Base-by-base conservation (phyloP, 1,140 invertebrate genomes). In the Lordiphosa clarofinis region DNA sequence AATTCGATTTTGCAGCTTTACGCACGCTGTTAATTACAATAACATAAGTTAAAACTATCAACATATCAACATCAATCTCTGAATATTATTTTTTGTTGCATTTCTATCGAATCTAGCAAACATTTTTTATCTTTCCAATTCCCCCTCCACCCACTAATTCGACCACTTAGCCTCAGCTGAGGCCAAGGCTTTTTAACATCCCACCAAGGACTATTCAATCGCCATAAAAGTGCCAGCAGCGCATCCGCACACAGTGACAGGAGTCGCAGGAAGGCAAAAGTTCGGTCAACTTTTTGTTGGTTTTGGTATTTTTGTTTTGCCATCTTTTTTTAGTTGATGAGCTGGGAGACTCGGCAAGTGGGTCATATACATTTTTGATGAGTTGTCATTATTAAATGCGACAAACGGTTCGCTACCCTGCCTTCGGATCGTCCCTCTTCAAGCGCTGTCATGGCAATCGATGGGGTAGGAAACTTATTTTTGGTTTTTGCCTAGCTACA, bases 291-390 rank as follows among this genome's bases (percentile, higher is more conserved):
- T 76, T 76, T 63, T 31, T n/a, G 42, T 62, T 61, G 52, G 35
- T 64, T 62, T 57, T 9, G 31, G 40, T 36, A 53, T 59, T 49
- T 43, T 33, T 40, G 40, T 52, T 61, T 10, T 55, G 55, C n/a
- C 52, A 76, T 76, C 56, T 79, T 59, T 54, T 59, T 53, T 53
- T 71, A 19, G 56, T n/a, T 67, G 53, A 64, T 58, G 55, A 56
- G 62, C n/a, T 47, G 44, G 38, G 55, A 48, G 24, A 33, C 24
- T 33, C 21, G 63, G 53, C 79, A 84, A 84, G 73, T 84, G 66
- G 78, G 78, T 84, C 78, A 84, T 86, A 84, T 84, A 86, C 56
- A 84, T 84, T 84, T 86, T 84, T 84, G 78, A 84, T 84, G 78
- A 84, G 78, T 67, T 73, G 78, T 84, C 78, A 84, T 84, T 84